Conservation (phyloP, 2,888 invertebrate species). For the Cryptocephalus moraei region DNA sequence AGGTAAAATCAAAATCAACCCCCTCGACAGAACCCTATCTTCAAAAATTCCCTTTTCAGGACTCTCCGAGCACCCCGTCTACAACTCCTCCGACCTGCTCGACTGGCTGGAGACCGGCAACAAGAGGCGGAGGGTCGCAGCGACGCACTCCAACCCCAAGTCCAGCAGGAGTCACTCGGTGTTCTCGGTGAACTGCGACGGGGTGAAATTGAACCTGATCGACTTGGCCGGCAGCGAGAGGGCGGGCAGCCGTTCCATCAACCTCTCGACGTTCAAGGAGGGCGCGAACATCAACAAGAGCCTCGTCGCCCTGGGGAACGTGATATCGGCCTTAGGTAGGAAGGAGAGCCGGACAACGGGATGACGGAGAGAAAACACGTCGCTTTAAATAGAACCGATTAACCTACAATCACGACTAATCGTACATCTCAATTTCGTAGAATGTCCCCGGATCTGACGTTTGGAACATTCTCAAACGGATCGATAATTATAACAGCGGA, state of each 20-base stretch:
- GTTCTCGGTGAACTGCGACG: slow-evolving; percentile 53
- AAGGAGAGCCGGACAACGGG: too few relatives aligned
- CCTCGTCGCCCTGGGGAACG: slow-evolving; percentile 70
- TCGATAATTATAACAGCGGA: too few relatives aligned
- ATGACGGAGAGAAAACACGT: too few relatives aligned
- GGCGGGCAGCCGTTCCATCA: slow-evolving; percentile 39
- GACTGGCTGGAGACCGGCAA: slow-evolving; percentile 51
- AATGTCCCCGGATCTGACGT: too few relatives aligned
- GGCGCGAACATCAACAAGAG: slow-evolving; percentile 70
- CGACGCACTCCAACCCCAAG: slow-evolving; percentile 58
- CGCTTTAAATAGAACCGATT: too few relatives aligned
- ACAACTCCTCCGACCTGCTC: slow-evolving; percentile 45
- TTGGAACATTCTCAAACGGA: too few relatives aligned
- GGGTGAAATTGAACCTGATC: slow-evolving; percentile 50
- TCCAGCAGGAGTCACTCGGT: slow-evolving; percentile 68
- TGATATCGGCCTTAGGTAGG: slow-evolving; percentile 68
- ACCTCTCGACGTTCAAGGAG: slow-evolving; percentile 45
- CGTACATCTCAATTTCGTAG: too few relatives aligned
- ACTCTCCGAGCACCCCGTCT: slow-evolving; percentile 51
- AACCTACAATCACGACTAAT: too few relatives aligned
- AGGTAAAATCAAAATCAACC: slow-evolving; percentile 41
- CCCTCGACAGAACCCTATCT: too few relatives aligned
- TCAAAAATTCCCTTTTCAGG: slow-evolving; percentile 36
- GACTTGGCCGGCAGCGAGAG: slow-evolving; percentile 63
- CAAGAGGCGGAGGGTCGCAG: slow-evolving; percentile 54